Conservation (phyloP, 2,113 vertebrate genomes). For the Antennarius striatus region DNA sequence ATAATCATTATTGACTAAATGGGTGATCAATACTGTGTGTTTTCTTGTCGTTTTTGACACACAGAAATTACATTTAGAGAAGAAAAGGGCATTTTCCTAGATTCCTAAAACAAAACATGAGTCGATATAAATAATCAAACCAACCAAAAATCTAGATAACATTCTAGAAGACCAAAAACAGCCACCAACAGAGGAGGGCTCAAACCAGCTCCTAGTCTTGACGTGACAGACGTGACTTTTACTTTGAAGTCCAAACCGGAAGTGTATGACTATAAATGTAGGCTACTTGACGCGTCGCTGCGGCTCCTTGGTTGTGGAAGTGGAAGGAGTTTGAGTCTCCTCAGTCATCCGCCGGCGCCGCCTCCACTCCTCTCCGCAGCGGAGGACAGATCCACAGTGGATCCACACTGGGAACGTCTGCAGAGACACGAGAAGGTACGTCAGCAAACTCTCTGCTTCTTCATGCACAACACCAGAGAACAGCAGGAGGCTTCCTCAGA, state of each 20-base stretch:
- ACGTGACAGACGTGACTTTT: slow-evolving; percentile 5
- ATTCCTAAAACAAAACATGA: no score
- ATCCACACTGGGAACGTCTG: slow-evolving; percentile 45
- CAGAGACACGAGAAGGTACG: slow-evolving; percentile 56
- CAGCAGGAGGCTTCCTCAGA: slow-evolving; percentile 7
- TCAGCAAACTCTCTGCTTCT: slow-evolving; percentile 6
- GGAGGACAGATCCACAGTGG: slow-evolving; percentile 44
- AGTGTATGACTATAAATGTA: fast-evolving
- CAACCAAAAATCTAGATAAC: no score
- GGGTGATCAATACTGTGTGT: no score
- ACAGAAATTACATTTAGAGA: no score
- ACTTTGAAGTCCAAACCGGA: slow-evolving; percentile 36
- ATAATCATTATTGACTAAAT: no score
- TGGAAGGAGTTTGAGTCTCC: slow-evolving; percentile 54
- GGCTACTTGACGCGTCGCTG: not conserved
- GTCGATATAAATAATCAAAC: no score
- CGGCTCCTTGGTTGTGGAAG: slow-evolving; percentile 35
- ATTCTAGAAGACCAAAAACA: no score
- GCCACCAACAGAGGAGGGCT: no score
- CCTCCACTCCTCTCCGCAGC: slow-evolving; percentile 56
- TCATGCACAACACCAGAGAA: slow-evolving; percentile 7
- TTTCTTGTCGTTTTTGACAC: no score
- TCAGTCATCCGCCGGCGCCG: slow-evolving; percentile 57
- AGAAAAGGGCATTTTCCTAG: no score
- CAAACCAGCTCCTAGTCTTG: no score